Conservation (phyloP, 2,797 vertebrate species). For the Manis crassicaudata region DNA sequence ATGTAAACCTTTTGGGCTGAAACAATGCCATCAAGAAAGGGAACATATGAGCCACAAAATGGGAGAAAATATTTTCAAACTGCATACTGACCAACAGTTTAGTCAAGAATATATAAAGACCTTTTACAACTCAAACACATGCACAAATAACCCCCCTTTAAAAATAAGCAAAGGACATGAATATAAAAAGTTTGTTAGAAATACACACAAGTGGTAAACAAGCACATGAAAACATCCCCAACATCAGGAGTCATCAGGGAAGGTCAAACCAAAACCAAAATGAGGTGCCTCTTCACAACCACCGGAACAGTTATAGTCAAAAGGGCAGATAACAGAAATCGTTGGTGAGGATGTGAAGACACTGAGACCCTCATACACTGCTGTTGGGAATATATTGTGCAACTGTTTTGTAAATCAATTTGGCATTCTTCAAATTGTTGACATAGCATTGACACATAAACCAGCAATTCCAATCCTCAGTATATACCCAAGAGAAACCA, state of each 20-base stretch:
- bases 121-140: neutral
- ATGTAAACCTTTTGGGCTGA: neutral
- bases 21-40: neutral
- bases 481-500: neutral
- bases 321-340: neutral
- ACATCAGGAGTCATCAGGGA: neutral
- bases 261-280: neutral
- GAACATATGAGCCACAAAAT: neutral
- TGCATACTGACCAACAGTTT: neutral
- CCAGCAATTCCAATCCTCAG: neutral
- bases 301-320: neutral
- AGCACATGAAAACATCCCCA: neutral
- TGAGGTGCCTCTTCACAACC: neutral
- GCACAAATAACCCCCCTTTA: neutral
- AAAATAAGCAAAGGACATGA: neutral
- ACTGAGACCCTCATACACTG: neutral
- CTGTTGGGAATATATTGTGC: neutral
- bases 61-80: neutral
- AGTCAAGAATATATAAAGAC: neutral
- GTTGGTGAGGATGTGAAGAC: neutral
- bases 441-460: neutral
- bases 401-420: neutral
- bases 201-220: neutral
- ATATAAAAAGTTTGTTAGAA: neutral
- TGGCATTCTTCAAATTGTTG: conserved; percentile 3